phyloP scores from a whole-genome alignment of 2,888 invertebrate species.

The Corythucha ciliata region DNA sequence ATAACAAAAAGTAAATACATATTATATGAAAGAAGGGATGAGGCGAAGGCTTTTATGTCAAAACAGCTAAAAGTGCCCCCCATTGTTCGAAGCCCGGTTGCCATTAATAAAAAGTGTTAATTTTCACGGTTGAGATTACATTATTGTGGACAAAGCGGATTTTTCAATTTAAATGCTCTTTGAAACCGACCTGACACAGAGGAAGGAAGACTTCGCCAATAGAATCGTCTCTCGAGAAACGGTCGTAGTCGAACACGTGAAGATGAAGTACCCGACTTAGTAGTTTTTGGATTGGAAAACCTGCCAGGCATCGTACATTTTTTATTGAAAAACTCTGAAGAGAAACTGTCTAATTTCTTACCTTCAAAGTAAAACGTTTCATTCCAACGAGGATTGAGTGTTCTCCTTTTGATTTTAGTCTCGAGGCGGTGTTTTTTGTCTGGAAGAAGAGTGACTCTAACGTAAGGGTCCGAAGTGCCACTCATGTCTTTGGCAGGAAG shows the following conservation, averaged over 20 bases:
- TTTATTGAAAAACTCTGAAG: not conserved
- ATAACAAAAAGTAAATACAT: too few species aligned
- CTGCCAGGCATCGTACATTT: slow-evolving; percentile 39
- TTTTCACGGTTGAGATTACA: too few species aligned
- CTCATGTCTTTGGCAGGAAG: slow-evolving; percentile 88
- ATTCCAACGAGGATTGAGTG: slow-evolving; percentile 86
- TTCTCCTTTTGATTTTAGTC: slow-evolving; percentile 84
- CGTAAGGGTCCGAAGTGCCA: slow-evolving; percentile 87
- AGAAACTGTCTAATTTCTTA: slow-evolving; percentile 36
- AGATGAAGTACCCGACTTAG: slow-evolving; percentile 84
- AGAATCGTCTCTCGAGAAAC: slow-evolving; percentile 87
- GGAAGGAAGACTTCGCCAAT: slow-evolving; percentile 89
- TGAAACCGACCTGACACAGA: slow-evolving; percentile 65
- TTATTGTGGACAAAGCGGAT: too few species aligned
- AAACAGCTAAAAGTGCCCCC: too few species aligned
- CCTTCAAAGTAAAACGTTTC: slow-evolving; percentile 91
- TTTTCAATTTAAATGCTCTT: too few species aligned
- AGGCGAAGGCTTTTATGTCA: too few species aligned
- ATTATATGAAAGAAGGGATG: too few species aligned
- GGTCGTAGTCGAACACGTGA: slow-evolving; percentile 89
- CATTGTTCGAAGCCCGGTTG: too few species aligned
- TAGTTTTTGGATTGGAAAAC: slow-evolving; percentile 85
- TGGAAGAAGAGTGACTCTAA: slow-evolving; percentile 76
- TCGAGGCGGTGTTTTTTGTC: slow-evolving; percentile 87
- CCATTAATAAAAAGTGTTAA: too few species aligned